phyloP scores from a whole-genome alignment of 2,888 invertebrate species.

The Hoplodrina ambigua region DNA sequence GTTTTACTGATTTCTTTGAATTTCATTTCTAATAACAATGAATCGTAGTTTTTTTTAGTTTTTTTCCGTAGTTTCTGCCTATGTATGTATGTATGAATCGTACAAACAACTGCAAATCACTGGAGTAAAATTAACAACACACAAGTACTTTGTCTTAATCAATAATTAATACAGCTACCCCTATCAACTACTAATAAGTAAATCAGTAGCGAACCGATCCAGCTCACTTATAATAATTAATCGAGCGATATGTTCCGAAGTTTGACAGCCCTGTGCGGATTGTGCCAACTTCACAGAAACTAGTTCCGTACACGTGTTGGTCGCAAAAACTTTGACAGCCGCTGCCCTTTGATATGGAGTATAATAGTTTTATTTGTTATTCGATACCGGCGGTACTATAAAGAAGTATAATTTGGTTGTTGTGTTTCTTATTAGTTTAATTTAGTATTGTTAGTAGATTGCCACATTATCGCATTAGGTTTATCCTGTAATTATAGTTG shows the following conservation, averaged over 20 bases:
- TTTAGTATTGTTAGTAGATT: no score
- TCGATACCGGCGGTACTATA: neutral
- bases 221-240: constrained; percentile 53
- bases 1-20: no score
- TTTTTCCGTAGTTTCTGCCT: no score
- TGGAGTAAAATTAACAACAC: neutral
- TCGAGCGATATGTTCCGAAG: constrained; percentile 52
- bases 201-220: constrained; percentile 8
- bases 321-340: constrained; percentile 60
- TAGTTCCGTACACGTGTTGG: constrained; percentile 56
- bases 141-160: neutral
- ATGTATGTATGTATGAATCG: no score
- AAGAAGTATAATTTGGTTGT: no score
- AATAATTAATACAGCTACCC: neutral
- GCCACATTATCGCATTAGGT: no score
- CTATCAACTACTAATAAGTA: constrained; percentile 1
- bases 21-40: no score
- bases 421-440: no score
- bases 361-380: constrained; percentile 30
- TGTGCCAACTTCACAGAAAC: constrained; percentile 47
- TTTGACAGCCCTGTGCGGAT: constrained; percentile 59
- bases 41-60: no score
- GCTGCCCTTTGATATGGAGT: constrained; percentile 46
- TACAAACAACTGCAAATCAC: no score
- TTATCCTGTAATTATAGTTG: no score